Evolutionary conservation across 2,797 vertebrate genomes (phyloP), one percentile per base, ranked within the genome.

Genomic region (Eleutherodactylus coqui): DNA sequence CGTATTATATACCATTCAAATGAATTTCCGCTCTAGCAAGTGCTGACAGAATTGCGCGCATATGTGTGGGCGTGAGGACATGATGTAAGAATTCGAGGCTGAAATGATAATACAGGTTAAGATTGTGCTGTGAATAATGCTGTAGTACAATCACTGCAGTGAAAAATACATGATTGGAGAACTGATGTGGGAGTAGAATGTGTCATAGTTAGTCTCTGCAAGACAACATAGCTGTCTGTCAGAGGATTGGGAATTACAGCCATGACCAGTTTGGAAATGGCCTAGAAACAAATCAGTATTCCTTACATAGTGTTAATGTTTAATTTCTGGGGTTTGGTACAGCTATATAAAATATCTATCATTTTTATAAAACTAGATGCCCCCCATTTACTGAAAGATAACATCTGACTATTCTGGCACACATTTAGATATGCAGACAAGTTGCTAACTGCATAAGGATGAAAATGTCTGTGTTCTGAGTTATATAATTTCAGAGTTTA

Each of bases 61-160:
- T 29, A 82, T 82, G 80, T 82, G 80, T 82, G 34, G 80, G 64
- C 19, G 80, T 81, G 5, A 81, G 45, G 49, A 38, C 32, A 34
- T 53, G 80, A 51, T 72, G 49, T 34, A 72, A 53, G 67, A 82
- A 72, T 55, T 16, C 29, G 34, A 81, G 29, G 17, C 32, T 69
- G 45, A 81, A 81, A 49, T 82, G 49, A 82, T 82, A 72, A 41
- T 72, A 82, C 64, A 38, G 53, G 67, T 53, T 70, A 82, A 53
- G 78, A 64, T 62, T 45, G 64, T 36, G 79, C 62, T 82, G 29
- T 41, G 64, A 82, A 82, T 82, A 45, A 70, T 72, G 43, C 29
- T 38, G 21, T 55, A 36, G 64, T 55, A 49, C 34, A 53, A 51
- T 41, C 14, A 72, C 51, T 58, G 11, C 13, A 19, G 32, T 36